These are phyloP conservation scores for Zenarchopterus dispar DNA, from an alignment of 2,797 vertebrate genomes.

Conservation along the genomic window DNA sequence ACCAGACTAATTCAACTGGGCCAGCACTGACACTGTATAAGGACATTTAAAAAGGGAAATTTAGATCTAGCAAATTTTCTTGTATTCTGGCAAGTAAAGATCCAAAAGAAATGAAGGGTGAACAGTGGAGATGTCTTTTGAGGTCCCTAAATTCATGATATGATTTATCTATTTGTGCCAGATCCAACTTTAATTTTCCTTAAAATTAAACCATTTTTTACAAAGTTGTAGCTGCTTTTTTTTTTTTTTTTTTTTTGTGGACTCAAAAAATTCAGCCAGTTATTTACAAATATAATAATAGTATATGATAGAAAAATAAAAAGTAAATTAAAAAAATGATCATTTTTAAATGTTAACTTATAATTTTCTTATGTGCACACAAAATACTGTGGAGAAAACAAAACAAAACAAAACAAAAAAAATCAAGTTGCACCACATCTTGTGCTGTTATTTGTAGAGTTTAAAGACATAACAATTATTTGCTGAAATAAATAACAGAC, in stretches of 20 bases:
- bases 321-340: too few relatives aligned
- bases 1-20: conserved; percentile 39
- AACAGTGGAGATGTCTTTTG: conserved; percentile 15
- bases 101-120: conserved; percentile 10
- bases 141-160: conserved; percentile 19
- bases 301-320: too few relatives aligned
- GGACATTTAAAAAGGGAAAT: conserved; percentile 5
- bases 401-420: too few relatives aligned
- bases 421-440: too few relatives aligned
- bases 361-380: too few relatives aligned
- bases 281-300: not conserved
- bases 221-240: conserved; percentile 1
- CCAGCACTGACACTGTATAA: conserved; percentile 25
- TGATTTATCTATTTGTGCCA: conserved; percentile 55
- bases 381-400: too few relatives aligned
- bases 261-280: not conserved
- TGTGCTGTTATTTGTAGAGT: too few relatives aligned
- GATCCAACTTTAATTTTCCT: conserved; percentile 36
- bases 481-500: too few relatives aligned
- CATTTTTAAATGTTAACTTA: too few relatives aligned
- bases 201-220: conserved; percentile 12
- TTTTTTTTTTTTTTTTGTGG: not conserved
- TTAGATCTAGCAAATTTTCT: conserved; percentile 16
- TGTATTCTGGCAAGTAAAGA: conserved; percentile 15
- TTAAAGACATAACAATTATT: too few relatives aligned